These are phyloP conservation scores for Larimichthys crocea DNA, from an alignment of 2,113 vertebrate genomes.

Conservation along the genomic window DNA sequence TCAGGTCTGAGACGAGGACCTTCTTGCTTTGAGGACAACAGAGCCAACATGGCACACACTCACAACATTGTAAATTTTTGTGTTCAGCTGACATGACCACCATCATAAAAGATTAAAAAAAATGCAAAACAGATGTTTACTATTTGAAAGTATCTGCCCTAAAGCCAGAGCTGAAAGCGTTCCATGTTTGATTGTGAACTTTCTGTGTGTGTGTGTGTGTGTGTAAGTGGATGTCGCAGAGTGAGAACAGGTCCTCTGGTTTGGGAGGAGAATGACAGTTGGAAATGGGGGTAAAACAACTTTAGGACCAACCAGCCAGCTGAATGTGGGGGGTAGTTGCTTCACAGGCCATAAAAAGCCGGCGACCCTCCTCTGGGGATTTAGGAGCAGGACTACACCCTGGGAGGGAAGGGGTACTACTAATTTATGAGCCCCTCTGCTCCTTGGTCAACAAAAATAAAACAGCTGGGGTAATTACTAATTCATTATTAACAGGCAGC, in stretches of 20 bases:
- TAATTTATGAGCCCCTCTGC: conserved; percentile 78
- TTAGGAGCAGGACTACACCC: conserved; percentile 46
- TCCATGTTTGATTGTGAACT: conserved; percentile 21
- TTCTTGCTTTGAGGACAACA: background rate
- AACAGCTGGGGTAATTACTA: conserved; percentile 84
- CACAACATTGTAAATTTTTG: background rate
- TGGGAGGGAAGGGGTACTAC: conserved; percentile 54
- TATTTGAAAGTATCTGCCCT: background rate
- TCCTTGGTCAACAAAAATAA: conserved; percentile 82
- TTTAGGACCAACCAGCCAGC: conserved; percentile 8
- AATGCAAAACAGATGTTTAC: background rate
- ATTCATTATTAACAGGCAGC: conserved; percentile 85
- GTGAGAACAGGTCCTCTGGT: conserved; percentile 14
- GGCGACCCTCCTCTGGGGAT: conserved; percentile 59
- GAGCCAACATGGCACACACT: background rate
- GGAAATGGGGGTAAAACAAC: conserved; percentile 23
- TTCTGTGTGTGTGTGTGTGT: conserved; percentile 1
- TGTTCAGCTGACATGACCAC: background rate
- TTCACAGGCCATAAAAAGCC: conserved; percentile 69
- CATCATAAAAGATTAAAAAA: background rate
- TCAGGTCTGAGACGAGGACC: background rate
- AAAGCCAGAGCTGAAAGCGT: background rate
- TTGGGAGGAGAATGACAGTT: conserved; percentile 37
- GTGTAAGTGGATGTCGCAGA: conserved; percentile 21
- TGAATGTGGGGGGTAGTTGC: conserved; percentile 39